phyloP scores from a whole-genome alignment of 2,888 invertebrate genomes.

The Branchellion lobata region DNA sequence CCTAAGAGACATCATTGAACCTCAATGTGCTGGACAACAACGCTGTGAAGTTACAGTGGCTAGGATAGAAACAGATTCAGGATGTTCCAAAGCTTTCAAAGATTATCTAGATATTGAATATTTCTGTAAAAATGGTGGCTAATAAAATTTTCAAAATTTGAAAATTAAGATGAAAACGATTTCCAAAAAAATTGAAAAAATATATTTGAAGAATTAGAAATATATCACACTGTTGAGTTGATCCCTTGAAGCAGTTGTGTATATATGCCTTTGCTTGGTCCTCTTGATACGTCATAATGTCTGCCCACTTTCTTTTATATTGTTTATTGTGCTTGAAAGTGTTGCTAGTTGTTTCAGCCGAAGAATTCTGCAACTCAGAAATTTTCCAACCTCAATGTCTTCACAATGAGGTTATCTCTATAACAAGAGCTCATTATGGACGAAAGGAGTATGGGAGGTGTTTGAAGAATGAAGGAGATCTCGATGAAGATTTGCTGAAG shows the following conservation, averaged over 20 bases:
- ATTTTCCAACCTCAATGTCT: constrained; percentile 14
- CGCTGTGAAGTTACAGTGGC: constrained; percentile 18
- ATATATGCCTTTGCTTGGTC: too few species aligned
- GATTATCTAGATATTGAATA: constrained; percentile 11
- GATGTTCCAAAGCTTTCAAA: neutral
- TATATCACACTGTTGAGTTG: too few species aligned
- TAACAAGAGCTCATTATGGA: constrained; percentile 15
- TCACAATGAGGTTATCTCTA: constrained; percentile 12
- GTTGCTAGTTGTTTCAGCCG: neutral
- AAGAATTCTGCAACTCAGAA: constrained; percentile 25
- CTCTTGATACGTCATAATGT: too few species aligned
- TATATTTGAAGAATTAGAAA: too few species aligned
- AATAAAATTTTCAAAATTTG: too few species aligned
- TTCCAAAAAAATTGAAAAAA: too few species aligned
- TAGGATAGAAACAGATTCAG: constrained; percentile 4
- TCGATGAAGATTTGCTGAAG: neutral
- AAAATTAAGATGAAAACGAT: too few species aligned
- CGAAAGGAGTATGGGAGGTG: constrained; percentile 17
- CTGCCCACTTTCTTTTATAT: too few species aligned
- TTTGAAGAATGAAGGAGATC: constrained; percentile 14
- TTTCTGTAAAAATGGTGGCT: neutral
- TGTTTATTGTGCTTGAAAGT: too few species aligned
- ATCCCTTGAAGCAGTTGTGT: too few species aligned
- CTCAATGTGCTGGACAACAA: constrained; percentile 12
- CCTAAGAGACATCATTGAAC: constrained; percentile 17